A percentile compares a stretch with the other conserved stretches of the same genome.
phyloP scores from a whole-genome alignment of 2,888 invertebrate genomes.

The Prosapia bicincta region DNA sequence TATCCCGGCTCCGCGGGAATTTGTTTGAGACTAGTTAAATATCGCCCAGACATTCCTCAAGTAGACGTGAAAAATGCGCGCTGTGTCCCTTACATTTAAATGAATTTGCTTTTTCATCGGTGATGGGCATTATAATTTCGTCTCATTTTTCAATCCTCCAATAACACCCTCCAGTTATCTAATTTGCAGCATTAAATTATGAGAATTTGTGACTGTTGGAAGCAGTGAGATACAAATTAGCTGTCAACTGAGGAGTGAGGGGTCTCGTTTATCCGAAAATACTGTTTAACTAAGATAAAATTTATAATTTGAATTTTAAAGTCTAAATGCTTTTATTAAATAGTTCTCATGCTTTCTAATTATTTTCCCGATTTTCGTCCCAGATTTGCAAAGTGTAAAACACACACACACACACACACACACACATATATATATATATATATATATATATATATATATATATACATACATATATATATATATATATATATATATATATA shows the following conservation, averaged over 20 bases:
- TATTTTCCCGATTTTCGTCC: too few relatives aligned
- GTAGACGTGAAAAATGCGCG: slow-evolving; percentile 6
- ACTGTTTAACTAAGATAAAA: too few relatives aligned
- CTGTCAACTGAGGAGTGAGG: not conserved
- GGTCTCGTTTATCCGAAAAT: too few relatives aligned
- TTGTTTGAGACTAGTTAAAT: slow-evolving; percentile 5
- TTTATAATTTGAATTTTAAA: too few relatives aligned
- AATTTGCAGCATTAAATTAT: not conserved
- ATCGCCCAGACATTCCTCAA: slow-evolving; percentile 5
- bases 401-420: too few relatives aligned
- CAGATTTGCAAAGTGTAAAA: too few relatives aligned
- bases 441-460: too few relatives aligned
- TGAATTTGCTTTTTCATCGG: slow-evolving; percentile 9
- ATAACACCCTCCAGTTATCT: not conserved
- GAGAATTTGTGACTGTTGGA: not conserved
- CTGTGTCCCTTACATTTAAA: not conserved
- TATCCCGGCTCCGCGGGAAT: slow-evolving; percentile 6
- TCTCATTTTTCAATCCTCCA: slow-evolving; percentile 1
- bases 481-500: too few relatives aligned
- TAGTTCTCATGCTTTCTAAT: too few relatives aligned
- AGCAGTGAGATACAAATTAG: not conserved
- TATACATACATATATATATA: too few relatives aligned
- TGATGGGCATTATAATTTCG: not conserved
- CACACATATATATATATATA: too few relatives aligned
- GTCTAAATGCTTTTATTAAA: too few relatives aligned